Base-by-base conservation (phyloP, 2,113 vertebrate genomes). In the Petroica traversi region DNA sequence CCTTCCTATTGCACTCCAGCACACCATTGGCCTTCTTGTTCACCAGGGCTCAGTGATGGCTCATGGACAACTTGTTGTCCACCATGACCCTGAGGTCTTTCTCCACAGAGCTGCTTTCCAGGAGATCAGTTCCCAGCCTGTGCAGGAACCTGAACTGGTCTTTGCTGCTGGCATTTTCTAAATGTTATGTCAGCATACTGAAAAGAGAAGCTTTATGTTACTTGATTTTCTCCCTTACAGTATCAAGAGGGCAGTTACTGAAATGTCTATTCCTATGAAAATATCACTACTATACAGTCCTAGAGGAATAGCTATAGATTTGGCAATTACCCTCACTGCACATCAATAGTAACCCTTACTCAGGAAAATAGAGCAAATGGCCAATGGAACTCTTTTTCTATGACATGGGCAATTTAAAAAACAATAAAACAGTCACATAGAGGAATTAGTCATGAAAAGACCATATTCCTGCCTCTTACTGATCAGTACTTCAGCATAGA, bases 231-330 rank as follows among this genome's bases (percentile, higher is more conserved):
- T 63, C 61, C 29, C 19, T 59, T 19, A 58, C 14, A 28, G 11
- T 16, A 75, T 7, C 10, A 40, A 46, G 2, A 41, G 41, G 51
- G 38, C 0, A 0, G 9, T 64, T 85, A 51, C 38, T 8, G 9
- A 8, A 40, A 26, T 6, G 5, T 31, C 24, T 72, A 71, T 41
- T 73, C 8, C 19, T 61, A 9, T 41, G 8, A 76, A 92, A 77
- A 61, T 74, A 69, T 7, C 14, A 18, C 11, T 24, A 22, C 19
- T 36, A 1, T 8, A 6, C 54, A 55, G 34, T 51, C 12, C 10
- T 52, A 15, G 10, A 49, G 6, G 4, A 61, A 78, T 46, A 78
- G 7, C 8, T 71, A 23, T 5, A 12, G 10, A 34, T 66, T 61
- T 79, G 18, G 16, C 84, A 62, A 58, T 71, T 4, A 26, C 11